These are phyloP conservation scores for Syrrhaptes paradoxus DNA, from an alignment of 2,113 vertebrate species.

Conservation along the genomic window DNA sequence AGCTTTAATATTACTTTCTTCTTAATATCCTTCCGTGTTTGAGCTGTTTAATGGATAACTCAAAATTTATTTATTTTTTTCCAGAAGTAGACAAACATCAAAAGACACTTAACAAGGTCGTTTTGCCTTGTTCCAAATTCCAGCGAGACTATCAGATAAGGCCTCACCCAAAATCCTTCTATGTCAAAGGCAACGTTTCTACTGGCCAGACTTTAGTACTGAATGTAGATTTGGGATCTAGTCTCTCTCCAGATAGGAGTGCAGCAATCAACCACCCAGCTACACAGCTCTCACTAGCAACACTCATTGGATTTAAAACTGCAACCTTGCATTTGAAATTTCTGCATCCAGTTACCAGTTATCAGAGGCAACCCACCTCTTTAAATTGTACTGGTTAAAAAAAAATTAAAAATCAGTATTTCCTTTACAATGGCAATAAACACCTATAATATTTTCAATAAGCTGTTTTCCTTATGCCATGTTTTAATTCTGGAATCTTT, in stretches of 20 bases:
- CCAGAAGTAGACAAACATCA: neutral
- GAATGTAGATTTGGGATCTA: neutral
- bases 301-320: neutral
- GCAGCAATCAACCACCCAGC: neutral
- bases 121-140: neutral
- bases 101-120: neutral
- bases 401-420: neutral
- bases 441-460: neutral
- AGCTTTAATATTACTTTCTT: neutral
- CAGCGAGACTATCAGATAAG: neutral
- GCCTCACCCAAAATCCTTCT: neutral
- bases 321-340: neutral
- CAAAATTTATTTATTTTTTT: neutral
- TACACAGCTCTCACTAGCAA: neutral
- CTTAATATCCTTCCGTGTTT: neutral
- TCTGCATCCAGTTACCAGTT: neutral
- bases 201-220: neutral
- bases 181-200: neutral
- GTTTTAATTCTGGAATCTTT: neutral
- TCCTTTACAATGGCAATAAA: conserved; percentile 10
- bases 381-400: neutral
- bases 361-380: neutral
- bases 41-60: conserved; percentile 2
- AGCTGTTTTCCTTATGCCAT: neutral
- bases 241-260: neutral